Conservation (phyloP, 2,888 invertebrate species). For the Diarsia rubi region DNA sequence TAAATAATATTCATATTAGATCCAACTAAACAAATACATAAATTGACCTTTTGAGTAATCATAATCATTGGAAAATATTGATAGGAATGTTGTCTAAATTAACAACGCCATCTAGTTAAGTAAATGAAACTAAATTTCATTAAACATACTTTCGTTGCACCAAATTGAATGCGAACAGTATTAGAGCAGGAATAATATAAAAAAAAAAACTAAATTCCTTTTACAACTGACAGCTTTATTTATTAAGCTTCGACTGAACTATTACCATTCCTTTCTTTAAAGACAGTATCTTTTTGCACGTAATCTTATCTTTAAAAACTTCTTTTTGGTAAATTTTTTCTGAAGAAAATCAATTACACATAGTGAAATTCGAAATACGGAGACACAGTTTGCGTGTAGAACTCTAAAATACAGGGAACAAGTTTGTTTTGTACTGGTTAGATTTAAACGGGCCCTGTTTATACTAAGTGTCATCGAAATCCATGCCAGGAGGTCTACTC, state of each 20-base stretch:
- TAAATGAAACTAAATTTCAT: too few relatives aligned
- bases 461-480: neutral
- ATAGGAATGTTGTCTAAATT: too few relatives aligned
- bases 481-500: neutral
- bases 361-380: constrained; percentile 12
- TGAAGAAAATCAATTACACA: constrained; percentile 30
- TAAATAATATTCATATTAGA: too few relatives aligned
- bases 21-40: too few relatives aligned
- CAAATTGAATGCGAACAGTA: too few relatives aligned
- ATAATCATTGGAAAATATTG: too few relatives aligned
- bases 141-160: too few relatives aligned
- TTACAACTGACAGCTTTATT: constrained; percentile 16
- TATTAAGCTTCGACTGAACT: constrained; percentile 59
- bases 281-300: constrained; percentile 26
- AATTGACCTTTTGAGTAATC: too few relatives aligned
- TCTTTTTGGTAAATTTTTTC: neutral
- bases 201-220: neutral
- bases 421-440: neutral
- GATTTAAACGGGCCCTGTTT: neutral
- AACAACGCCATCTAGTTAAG: too few relatives aligned
- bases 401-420: neutral
- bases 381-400: neutral
- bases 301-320: neutral
- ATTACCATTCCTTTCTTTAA: constrained; percentile 51
- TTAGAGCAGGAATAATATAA: too few relatives aligned